Evolutionary conservation across 2,888 invertebrate genomes (phyloP), one percentile per base, ranked within the genome.

Genomic region (Campoplex nolae): DNA sequence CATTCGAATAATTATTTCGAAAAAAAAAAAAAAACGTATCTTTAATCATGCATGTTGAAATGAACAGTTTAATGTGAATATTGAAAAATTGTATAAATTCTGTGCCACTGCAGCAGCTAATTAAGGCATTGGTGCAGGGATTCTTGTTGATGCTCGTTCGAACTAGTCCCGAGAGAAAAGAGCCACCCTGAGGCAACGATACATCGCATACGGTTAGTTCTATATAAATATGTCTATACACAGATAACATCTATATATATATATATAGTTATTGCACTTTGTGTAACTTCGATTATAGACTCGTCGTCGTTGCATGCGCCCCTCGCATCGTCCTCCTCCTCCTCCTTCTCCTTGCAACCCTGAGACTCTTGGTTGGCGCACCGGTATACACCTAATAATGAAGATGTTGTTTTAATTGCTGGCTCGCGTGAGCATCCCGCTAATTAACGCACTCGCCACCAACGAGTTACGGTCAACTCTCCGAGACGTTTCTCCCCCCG

Each of bases 371-470:
- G 77, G 82, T 83, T 82, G 77, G 78, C 77, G 76, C 80, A 79
- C 76, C 83, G 86, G 65, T 91, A 91, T 91, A 91, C 92, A 92
- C 91, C 93, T 93, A 93, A 94, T 94, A 94, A 94, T 94, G 93
- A 94, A 94, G 94, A 94, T 94, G 94, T 94, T 92, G 93, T 92
- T 93, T 94, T 94, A 94, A 94, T 94, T 94, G 94, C 94, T 90
- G 91, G 92, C 92, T 93, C 93, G 94, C 93, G 93, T 93, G 94
- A 93, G 93, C 93, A 93, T 92, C 93, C 90, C 92, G 92, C 94
- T 94, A 94, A 94, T 94, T 94, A 94, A 94, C 94, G 94, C 93
- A 93, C 91, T 93, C 92, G 91, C 92, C 93, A 92, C 92, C 91
- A 91, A 89, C 89, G 84, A 79, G 89, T 90, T 92, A 92, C 90